Conservation (phyloP, 2,888 invertebrate genomes). For the Apotomis betuletana region DNA sequence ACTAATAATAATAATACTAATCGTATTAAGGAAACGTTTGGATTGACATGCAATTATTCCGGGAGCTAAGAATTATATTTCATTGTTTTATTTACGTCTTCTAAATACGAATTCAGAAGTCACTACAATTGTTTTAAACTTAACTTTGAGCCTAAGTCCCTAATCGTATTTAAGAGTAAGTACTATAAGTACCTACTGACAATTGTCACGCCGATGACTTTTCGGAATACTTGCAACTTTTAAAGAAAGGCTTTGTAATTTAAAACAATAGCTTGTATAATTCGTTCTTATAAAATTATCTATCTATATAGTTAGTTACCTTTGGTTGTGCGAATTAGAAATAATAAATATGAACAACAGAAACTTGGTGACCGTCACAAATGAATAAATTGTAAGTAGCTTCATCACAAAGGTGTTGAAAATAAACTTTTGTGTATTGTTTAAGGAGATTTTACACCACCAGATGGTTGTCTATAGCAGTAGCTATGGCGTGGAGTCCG, state of each 20-base stretch:
- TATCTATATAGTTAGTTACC: not conserved
- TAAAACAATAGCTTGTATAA: conserved; percentile 56
- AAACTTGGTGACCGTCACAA: conserved; percentile 11
- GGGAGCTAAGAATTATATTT: no score
- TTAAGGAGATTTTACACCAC: not conserved
- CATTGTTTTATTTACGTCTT: no score
- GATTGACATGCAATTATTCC: no score
- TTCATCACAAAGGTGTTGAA: conserved; percentile 14
- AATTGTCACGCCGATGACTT: conserved; percentile 52
- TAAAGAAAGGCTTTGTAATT: conserved; percentile 51
- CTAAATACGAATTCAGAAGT: conserved; percentile 1
- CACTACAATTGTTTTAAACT: conserved; percentile 8
- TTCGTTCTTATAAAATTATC: conserved; percentile 30
- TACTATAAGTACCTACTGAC: conserved; percentile 38
- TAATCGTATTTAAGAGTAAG: conserved; percentile 53
- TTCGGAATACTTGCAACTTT: conserved; percentile 52
- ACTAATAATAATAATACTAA: no score
- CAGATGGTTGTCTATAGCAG: no score
- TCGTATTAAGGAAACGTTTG: no score
- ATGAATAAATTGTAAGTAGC: conserved; percentile 28
- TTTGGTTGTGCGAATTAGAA: conserved; percentile 27
- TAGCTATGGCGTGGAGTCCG: no score
- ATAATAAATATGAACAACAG: conserved; percentile 32
- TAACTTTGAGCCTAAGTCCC: conserved; percentile 7
- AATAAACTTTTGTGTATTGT: not conserved